Percentiles rank a stretch among this genome's conserved stretches.
These are phyloP conservation scores for Thryonomys swinderianus DNA, from an alignment of 2,113 vertebrate genomes.

Conservation along the genomic window DNA sequence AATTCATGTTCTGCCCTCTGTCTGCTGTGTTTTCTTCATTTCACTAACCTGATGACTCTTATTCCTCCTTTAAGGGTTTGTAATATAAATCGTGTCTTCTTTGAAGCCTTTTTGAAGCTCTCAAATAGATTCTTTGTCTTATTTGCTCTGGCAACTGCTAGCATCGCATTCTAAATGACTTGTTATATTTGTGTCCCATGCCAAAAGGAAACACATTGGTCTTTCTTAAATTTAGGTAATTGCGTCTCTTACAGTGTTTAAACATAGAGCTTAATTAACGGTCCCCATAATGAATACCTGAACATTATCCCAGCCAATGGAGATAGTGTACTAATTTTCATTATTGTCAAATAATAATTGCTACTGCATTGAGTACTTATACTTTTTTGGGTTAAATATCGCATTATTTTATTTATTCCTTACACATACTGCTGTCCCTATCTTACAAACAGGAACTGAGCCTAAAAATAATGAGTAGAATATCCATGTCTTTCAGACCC, in stretches of 20 bases:
- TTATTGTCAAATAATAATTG: conserved; percentile 42
- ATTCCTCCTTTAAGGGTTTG: background rate
- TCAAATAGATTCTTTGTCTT: background rate
- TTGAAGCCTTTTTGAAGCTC: background rate
- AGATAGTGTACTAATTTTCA: background rate
- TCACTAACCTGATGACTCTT: background rate
- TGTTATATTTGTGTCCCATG: background rate
- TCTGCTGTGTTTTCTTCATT: background rate
- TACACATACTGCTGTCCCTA: background rate
- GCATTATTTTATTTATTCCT: background rate
- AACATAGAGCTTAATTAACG: background rate
- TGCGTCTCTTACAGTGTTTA: background rate
- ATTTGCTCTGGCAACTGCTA: conserved; percentile 12
- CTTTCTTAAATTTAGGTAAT: background rate
- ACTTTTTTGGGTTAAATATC: background rate
- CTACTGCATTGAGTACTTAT: background rate
- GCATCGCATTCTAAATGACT: background rate
- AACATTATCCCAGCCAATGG: background rate
- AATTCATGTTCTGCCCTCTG: background rate
- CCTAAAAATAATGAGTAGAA: background rate
- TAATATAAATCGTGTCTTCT: background rate
- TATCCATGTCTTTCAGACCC: background rate
- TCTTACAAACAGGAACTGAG: conserved; percentile 4
- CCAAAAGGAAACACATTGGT: background rate
- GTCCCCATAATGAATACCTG: background rate